Evolutionary conservation across 2,113 vertebrate genomes (phyloP).

Genomic region (Bungarus multicinctus): DNA sequence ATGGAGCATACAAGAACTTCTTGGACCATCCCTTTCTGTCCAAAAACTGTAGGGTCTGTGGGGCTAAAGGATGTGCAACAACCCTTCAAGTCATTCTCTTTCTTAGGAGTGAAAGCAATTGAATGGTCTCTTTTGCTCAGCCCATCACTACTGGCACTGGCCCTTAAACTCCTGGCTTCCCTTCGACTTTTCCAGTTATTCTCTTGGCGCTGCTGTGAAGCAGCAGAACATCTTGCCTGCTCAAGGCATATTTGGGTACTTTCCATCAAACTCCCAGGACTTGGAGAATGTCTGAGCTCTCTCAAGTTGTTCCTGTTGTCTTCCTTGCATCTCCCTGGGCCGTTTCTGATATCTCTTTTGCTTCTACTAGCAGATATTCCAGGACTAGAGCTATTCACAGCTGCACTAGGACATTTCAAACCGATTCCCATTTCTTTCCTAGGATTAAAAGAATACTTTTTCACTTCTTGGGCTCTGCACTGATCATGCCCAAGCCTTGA

Average conservation of each 20-base stretch:
- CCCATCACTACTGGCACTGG: neutral
- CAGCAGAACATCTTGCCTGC: neutral
- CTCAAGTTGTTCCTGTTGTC: neutral
- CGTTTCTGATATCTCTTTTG: neutral
- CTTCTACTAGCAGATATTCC: neutral
- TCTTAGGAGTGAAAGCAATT: neutral
- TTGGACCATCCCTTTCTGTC: neutral
- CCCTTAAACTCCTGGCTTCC: neutral
- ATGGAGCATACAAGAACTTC: slow-evolving; percentile 5
- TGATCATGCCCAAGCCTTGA: neutral
- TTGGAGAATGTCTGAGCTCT: neutral
- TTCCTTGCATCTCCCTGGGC: neutral
- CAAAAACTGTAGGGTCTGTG: neutral
- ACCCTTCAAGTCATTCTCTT: neutral
- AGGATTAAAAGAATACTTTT: neutral
- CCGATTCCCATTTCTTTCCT: neutral
- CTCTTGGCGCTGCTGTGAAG: neutral
- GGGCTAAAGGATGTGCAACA: neutral
- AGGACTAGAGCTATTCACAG: neutral
- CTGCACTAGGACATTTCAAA: neutral
- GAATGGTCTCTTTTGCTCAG: neutral
- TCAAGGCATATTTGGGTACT: neutral
- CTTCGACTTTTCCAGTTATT: neutral
- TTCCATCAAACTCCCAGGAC: neutral
- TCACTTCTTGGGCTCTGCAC: slow-evolving; percentile 29